Evolutionary conservation across 2,888 invertebrate genomes (phyloP).

Genomic region (Melinaea menophilus): DNA sequence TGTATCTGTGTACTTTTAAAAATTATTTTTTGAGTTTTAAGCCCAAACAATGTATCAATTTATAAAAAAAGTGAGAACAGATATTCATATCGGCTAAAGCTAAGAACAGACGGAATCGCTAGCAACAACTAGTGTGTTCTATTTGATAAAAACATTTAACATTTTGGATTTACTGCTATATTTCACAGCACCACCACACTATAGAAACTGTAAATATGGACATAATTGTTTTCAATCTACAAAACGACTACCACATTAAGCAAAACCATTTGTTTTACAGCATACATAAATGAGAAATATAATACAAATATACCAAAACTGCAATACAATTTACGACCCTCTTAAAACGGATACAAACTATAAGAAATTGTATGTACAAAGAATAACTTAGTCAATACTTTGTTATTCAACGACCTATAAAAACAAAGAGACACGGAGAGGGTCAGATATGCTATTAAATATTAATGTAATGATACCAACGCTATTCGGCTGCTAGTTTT

Average conservation of each 20-base stretch:
- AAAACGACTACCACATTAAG: neutral
- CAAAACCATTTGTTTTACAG: neutral
- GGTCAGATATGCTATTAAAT: slow-evolving; percentile 72
- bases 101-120: too few relatives aligned
- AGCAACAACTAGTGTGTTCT: too few relatives aligned
- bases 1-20: too few relatives aligned
- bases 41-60: too few relatives aligned
- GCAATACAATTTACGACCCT: slow-evolving; percentile 3
- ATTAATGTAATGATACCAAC: slow-evolving; percentile 75
- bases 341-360: slow-evolving; percentile 1
- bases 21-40: too few relatives aligned
- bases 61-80: too few relatives aligned
- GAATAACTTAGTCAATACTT: slow-evolving; percentile 22
- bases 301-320: neutral
- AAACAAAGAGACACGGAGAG: slow-evolving; percentile 70
- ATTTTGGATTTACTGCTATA: too few relatives aligned
- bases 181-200: too few relatives aligned
- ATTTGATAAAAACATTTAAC: too few relatives aligned
- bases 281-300: neutral
- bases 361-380: slow-evolving; percentile 16
- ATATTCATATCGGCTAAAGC: too few relatives aligned
- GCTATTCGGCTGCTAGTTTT: slow-evolving; percentile 73
- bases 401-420: slow-evolving; percentile 64
- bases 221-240: too few relatives aligned
- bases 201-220: too few relatives aligned